Conservation (phyloP, 1,140 invertebrate genomes). For the Ectropis grisescens region DNA sequence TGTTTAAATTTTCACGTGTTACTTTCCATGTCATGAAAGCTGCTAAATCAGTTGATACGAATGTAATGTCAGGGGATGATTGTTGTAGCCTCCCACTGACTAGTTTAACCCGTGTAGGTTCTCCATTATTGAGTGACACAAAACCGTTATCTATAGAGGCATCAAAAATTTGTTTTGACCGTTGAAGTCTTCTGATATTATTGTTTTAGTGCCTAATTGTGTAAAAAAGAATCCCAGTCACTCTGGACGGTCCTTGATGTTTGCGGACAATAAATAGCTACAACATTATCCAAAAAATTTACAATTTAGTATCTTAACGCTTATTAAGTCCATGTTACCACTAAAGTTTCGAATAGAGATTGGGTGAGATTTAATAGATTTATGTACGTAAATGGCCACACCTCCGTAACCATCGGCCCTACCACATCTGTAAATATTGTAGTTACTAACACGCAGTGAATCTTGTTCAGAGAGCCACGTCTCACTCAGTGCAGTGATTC, state of each 20-base stretch:
- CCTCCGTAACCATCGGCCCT: slow-evolving; percentile 17
- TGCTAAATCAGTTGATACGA: background rate
- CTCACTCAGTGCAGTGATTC: slow-evolving; percentile 17
- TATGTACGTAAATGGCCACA: slow-evolving; percentile 14
- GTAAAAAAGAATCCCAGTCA: background rate
- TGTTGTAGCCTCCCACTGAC: background rate
- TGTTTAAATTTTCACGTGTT: background rate
- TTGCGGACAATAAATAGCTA: background rate
- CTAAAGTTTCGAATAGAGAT: background rate
- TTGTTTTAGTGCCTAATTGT: background rate
- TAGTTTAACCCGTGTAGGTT: background rate
- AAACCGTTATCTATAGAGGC: background rate
- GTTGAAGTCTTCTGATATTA: background rate
- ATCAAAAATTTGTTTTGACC: background rate
- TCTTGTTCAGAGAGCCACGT: slow-evolving; percentile 13
- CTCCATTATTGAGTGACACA: background rate
- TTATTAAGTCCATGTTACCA: background rate
- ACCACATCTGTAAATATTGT: slow-evolving; percentile 14
- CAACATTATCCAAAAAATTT: background rate
- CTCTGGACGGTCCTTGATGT: background rate
- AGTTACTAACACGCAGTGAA: slow-evolving; percentile 9
- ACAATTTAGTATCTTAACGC: background rate
- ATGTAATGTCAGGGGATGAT: background rate
- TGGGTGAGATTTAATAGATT: background rate
- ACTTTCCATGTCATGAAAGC: background rate